These are phyloP conservation scores for Crossoptilon crossoptilon DNA, from an alignment of 2,797 vertebrate species.

Conservation along the genomic window DNA sequence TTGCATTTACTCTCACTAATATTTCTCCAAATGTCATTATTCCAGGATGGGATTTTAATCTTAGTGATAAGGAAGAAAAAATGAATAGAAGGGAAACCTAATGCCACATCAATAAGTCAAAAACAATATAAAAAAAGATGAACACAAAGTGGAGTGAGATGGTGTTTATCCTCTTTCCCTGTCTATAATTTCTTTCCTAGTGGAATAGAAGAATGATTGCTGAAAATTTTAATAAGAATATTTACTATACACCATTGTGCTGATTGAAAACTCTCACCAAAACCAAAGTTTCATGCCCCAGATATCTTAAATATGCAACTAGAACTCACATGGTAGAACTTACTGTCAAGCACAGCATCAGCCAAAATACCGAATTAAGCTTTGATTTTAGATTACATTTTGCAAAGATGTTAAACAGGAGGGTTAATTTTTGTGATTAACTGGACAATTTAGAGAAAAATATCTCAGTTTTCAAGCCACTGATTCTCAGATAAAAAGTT, in stretches of 20 bases:
- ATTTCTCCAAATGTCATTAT: not conserved
- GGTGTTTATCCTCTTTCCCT: not conserved
- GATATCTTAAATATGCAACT: not conserved
- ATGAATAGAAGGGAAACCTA: not conserved
- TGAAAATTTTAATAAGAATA: not conserved
- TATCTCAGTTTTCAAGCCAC: rapidly evolving
- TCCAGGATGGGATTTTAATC: not conserved
- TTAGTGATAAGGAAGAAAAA: not conserved
- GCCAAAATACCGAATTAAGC: not conserved
- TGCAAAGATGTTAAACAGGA: not conserved
- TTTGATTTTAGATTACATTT: not conserved
- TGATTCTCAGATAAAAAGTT: not conserved
- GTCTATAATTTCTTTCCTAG: not conserved
- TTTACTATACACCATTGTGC: not conserved
- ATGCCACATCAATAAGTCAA: not conserved
- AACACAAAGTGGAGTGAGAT: not conserved
- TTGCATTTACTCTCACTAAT: not conserved
- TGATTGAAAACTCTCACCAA: not conserved
- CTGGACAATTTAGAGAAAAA: not conserved
- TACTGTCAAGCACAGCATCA: not conserved
- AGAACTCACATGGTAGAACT: not conserved
- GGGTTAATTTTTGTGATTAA: not conserved
- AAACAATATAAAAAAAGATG: not conserved
- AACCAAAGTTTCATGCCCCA: not conserved
- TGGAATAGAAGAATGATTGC: not conserved